Base-by-base conservation (phyloP, 2,113 vertebrate species). In the Epinephelus cyanopodus region DNA sequence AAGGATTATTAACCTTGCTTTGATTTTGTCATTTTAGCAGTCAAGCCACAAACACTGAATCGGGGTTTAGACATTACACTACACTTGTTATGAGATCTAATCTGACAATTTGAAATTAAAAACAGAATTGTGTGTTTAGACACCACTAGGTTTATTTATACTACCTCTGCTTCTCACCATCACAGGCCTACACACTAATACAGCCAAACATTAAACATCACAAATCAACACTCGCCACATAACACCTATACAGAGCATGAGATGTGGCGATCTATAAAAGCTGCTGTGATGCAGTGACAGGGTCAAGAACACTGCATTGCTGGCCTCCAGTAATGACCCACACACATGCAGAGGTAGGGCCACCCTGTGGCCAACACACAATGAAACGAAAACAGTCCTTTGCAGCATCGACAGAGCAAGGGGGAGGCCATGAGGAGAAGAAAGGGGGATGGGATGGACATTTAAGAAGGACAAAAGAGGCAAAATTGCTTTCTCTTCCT, bases 311-410 rank as follows among this genome's bases (percentile, higher is more conserved):
- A 86, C 83, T 70, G 88, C 84, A 83, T 74, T 72, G 50, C 83
- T 71, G 76, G 84, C 79, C 70, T 84, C 64, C 57, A 79, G 82
- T 76, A 71, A 90, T 82, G 64, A 87, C 61, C 74, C 65, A 71
- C 81, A 81, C 88, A 81, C 88, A 83, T 72, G 73, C 85, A 82
- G 79, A 84, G 78, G 82, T 56, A 90, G 86, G 88, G 90, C 86
- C 90, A 88, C 89, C 87, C 86, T 78, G 86, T 91, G 91, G 90
- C 76, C 85, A 65, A 83, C 83, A 82, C 33, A 84, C 65, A 72
- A 78, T 65, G 73, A 54, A 74, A 80, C 25, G 63, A 65, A 65
- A 79, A 58, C 69, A 61, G 78, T 27, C 39, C 27, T 62, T 78
- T 74, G 61, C 47, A 64, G 45, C 70, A 83, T 21, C 69, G 57